phyloP scores from a whole-genome alignment of 2,888 invertebrate species.

The Drosophila helvetica region DNA sequence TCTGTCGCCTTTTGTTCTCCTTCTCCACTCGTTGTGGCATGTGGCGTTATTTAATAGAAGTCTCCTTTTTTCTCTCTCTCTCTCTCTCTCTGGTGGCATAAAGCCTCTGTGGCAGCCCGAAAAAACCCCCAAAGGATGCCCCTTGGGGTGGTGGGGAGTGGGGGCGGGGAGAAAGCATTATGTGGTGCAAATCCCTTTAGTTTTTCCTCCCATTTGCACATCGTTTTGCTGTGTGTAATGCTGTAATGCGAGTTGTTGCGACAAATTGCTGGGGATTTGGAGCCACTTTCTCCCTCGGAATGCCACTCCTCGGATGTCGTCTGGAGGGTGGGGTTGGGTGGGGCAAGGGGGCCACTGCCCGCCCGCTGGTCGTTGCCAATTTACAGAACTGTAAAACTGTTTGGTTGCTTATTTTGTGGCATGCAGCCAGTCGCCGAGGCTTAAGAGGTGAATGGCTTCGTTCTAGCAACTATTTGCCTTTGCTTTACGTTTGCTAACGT shows the following conservation, averaged over 20 bases:
- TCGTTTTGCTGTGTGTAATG: constrained; percentile 58
- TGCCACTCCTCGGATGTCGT: constrained; percentile 20
- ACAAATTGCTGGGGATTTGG: constrained; percentile 75
- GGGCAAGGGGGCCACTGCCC: constrained; percentile 7
- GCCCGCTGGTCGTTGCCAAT: constrained; percentile 28
- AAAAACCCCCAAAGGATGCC: constrained; percentile 44
- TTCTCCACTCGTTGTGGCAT: constrained; percentile 4
- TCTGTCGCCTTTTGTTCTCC: constrained; percentile 12
- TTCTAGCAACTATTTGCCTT: background rate
- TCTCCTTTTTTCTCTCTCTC: too few species aligned
- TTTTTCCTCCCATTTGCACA: constrained; percentile 71
- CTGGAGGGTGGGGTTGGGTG: constrained; percentile 11
- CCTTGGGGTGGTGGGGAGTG: constrained; percentile 5
- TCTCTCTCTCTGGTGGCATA: background rate
- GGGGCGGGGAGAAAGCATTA: constrained; percentile 48
- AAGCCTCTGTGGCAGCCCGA: constrained; percentile 37
- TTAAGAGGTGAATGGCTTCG: constrained; percentile 70
- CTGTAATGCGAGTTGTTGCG: constrained; percentile 77
- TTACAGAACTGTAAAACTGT: constrained; percentile 45
- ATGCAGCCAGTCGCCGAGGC: constrained; percentile 30
- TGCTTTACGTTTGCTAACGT: constrained; percentile 6
- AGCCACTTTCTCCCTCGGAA: constrained; percentile 42
- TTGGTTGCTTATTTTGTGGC: constrained; percentile 38
- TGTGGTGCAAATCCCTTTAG: constrained; percentile 65
- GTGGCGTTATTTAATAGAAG: constrained; percentile 49